Base-by-base conservation (phyloP, 2,888 invertebrate species). In the Eupithecia vulgata region DNA sequence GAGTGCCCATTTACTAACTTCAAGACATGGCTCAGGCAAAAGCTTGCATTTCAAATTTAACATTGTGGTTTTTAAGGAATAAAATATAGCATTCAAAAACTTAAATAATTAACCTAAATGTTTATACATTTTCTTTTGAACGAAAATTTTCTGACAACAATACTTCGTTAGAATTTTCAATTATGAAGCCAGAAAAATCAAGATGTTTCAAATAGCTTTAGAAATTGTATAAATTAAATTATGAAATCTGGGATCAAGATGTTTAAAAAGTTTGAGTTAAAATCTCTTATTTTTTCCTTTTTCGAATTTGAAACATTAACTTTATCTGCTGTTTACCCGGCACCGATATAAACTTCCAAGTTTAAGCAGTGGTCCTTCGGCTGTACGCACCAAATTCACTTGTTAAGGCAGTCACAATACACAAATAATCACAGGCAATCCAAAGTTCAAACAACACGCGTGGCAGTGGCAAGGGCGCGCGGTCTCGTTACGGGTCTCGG, bases 401-500 rank as follows among this genome's bases (percentile, higher is more conserved):
- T 57, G 25, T 57, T 52, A 15, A 65, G 42, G 45, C 77, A 77
- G 83, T 79, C 82, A 85, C 84, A 77, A 73, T 68, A 64, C 81
- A 81, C 81, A 75, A 70, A 68, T 66, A 72, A 76, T 82, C 86
- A 85, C 84, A 82, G 81, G 82, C 78, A 79, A 84, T 86, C 84
- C 85, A 81, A 78, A 78, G 78, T 81, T 81, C 76, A 70, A 75
- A n/a, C 78, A 77, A 76, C 79, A 78, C 78, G 79, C 69, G 68
- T 17, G 69, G 80, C 80, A 81, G 78, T 80, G 81, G 75, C 77
- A 78, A 76, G 79, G 81, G 87, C 92, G 91, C 88, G 91, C 86
- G 84, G 72, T 85, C 91, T 81, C 85, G 84, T 76, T 88, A 92
- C 90, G 85, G 85, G 89, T 87, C 86, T 81, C 80, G 82, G 82